These are phyloP conservation scores for Pempheris klunzingeri DNA, from an alignment of 2,797 vertebrate genomes.

Conservation along the genomic window DNA sequence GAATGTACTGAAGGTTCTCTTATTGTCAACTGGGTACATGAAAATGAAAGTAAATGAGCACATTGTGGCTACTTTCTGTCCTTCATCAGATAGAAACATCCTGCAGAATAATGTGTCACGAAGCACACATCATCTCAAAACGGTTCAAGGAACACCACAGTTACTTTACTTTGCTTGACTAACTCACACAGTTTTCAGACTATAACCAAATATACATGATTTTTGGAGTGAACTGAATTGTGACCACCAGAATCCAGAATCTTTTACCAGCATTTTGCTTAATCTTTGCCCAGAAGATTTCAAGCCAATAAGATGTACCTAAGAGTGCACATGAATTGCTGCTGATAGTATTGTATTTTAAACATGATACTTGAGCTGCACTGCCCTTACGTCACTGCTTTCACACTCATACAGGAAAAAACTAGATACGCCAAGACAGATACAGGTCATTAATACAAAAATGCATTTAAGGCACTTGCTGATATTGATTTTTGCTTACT, in stretches of 20 bases:
- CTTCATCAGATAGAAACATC: slow-evolving; percentile 18
- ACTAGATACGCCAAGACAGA: slow-evolving; percentile 23
- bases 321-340: slow-evolving; percentile 35
- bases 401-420: slow-evolving; percentile 19
- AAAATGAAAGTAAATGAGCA: slow-evolving; percentile 22
- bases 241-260: no score
- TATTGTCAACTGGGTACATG: slow-evolving; percentile 12
- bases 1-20: not conserved
- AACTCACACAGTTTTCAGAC: not conserved
- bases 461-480: slow-evolving; percentile 47
- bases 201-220: slow-evolving; percentile 1
- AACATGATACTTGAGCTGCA: slow-evolving; percentile 24
- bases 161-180: not conserved
- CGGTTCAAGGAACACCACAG: slow-evolving; percentile 9
- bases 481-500: slow-evolving; percentile 67
- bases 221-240: slow-evolving; percentile 17
- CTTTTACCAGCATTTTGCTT: slow-evolving; percentile 12
- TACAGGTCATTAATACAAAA: slow-evolving; percentile 56
- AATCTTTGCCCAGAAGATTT: not conserved
- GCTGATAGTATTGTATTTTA: slow-evolving; percentile 8
- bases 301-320: slow-evolving; percentile 8
- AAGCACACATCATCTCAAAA: not conserved
- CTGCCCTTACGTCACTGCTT: slow-evolving; percentile 8
- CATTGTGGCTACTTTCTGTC: not conserved
- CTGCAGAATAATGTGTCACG: slow-evolving; percentile 26